Percentiles rank a stretch among this genome's conserved stretches.
phyloP scores from a whole-genome alignment of 23 tunicate species.

The Styela clava region DNA sequence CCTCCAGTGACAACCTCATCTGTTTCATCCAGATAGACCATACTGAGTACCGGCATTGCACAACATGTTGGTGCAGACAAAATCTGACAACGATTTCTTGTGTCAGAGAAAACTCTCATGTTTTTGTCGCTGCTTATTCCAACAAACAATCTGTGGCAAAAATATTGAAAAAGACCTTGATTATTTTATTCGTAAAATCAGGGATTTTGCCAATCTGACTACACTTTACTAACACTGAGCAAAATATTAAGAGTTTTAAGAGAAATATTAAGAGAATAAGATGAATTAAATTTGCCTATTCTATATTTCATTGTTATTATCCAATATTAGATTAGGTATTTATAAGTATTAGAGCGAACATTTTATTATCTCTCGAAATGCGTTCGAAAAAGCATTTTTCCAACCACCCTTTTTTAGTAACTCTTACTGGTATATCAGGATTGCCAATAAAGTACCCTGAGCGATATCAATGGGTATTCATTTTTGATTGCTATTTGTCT shows the following conservation, averaged over 20 bases:
- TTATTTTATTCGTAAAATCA: background rate
- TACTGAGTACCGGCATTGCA: conserved; percentile 52
- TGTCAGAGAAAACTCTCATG: conserved; percentile 62
- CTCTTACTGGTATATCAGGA: too few species aligned
- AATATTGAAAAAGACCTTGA: background rate
- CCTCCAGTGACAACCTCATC: conserved; percentile 76
- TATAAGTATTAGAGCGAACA: too few species aligned
- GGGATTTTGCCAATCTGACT: background rate
- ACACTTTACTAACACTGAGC: too few species aligned
- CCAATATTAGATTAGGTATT: too few species aligned
- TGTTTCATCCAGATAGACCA: conserved; percentile 70
- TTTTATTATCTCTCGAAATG: too few species aligned
- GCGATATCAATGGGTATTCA: too few species aligned
- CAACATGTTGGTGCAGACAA: conserved; percentile 63
- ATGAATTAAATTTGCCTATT: background rate
- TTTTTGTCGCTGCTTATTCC: conserved; percentile 56
- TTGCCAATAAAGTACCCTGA: too few species aligned
- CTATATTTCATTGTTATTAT: too few species aligned
- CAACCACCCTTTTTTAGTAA: too few species aligned
- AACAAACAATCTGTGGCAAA: conserved; percentile 45
- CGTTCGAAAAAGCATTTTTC: too few species aligned
- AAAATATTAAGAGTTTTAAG: too few species aligned
- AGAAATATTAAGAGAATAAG: background rate
- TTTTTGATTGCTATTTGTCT: too few species aligned
- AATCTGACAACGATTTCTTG: conserved; percentile 48